Conservation (phyloP, 2,797 vertebrate genomes). For the Leptodactylus fallax region DNA sequence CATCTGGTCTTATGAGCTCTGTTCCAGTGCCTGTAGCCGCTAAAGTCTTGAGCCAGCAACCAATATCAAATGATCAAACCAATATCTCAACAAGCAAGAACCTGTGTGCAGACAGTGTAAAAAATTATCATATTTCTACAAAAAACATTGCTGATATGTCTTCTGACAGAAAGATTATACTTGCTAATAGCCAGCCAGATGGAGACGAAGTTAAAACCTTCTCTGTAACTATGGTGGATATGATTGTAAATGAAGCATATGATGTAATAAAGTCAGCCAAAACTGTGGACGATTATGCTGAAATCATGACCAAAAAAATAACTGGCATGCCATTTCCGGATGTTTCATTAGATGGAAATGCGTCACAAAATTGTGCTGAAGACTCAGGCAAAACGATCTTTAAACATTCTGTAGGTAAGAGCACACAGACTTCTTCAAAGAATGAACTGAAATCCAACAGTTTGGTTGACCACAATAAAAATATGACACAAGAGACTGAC, state of each 20-base stretch:
- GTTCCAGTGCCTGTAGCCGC: slow-evolving; percentile 91
- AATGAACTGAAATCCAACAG: slow-evolving; percentile 58
- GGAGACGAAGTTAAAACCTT: slow-evolving; percentile 74
- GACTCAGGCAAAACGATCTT: slow-evolving; percentile 73
- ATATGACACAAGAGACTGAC: slow-evolving; percentile 65
- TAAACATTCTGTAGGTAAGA: slow-evolving; percentile 73
- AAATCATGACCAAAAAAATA: slow-evolving; percentile 79
- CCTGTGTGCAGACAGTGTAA: slow-evolving; percentile 29
- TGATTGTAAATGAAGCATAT: slow-evolving; percentile 89
- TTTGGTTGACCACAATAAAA: background rate
- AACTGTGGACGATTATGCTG: slow-evolving; percentile 81
- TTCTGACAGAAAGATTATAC: slow-evolving; percentile 7
- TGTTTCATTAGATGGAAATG: slow-evolving; percentile 66
- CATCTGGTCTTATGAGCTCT: slow-evolving; percentile 93
- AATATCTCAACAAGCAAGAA: slow-evolving; percentile 49
- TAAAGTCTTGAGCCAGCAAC: slow-evolving; percentile 83
- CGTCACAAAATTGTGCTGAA: slow-evolving; percentile 70
- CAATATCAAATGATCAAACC: slow-evolving; percentile 67
- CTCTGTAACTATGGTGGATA: slow-evolving; percentile 88
- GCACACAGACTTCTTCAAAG: slow-evolving; percentile 67
- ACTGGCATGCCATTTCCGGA: slow-evolving; percentile 66
- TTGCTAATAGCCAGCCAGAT: slow-evolving; percentile 21
- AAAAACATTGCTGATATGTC: slow-evolving; percentile 23
- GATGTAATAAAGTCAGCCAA: slow-evolving; percentile 84
- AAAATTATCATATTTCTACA: slow-evolving; percentile 24